Base-by-base conservation (phyloP, 30 jellyfish, hydroid and myxozoan genomes). In the Chrysaora quinquecirrha region DNA sequence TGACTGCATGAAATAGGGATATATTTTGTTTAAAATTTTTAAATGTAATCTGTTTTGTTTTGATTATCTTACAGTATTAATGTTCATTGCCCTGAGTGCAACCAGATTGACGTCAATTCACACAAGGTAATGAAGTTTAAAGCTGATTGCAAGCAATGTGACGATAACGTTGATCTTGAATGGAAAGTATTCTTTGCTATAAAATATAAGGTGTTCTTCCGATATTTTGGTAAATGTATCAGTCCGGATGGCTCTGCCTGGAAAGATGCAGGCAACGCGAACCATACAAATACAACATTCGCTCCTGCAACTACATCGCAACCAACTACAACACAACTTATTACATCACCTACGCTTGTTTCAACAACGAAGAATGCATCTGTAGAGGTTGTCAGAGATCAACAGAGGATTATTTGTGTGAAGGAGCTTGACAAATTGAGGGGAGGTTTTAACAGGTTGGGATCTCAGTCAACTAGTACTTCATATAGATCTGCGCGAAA, bases 171-270 rank as follows among this genome's bases (percentile, higher is more conserved):
- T 6, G 31, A 22, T n/a, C 73, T n/a, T 64, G 48, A 48, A 16
- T 84, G 95, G 95, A 73, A 64, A 30, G 76, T 84, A n/a, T 49
- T 67, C 54, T 62, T 43, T 14, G 65, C 14, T 12, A 73, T 76
- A 14, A 56, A 34, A 47, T 33, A 33, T 20, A 73, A 84, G 24
- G 73, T 72, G 3, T 73, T 72, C 71, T 68, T 84, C 1, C 43
- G 71, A 18, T 66, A 38, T 0, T 74, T 69, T 35, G 95, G 88
- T 30, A 38, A 43, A 21, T 84, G 95, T 27, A 70, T 84, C 7
- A 73, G 74, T 18, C 64, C 95, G n/a, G 78, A 84, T 63, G 95
- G 95, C 19, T 56, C 88, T 1, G 73, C 88, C 14, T 84, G 95
- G 95, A 4, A 46, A 20, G 77, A 24, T 23, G 19, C 38, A 20